Evolutionary conservation across 2,113 vertebrate species (phyloP).

Genomic region (Chamaetylas fuelleborni): DNA sequence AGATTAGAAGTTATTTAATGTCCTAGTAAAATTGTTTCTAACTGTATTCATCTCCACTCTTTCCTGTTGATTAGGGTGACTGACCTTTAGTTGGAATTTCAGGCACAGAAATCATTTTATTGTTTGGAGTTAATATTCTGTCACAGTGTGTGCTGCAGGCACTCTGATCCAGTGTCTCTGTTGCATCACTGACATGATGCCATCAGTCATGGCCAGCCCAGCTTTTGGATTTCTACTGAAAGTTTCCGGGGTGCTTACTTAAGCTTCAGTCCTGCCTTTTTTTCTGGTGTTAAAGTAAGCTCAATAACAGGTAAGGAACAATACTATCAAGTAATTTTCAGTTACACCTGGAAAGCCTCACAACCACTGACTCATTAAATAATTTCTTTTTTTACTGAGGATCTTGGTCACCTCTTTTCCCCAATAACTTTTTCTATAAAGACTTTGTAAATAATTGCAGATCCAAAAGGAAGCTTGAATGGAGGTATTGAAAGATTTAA

Average conservation of each 20-base stretch:
- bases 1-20: neutral
- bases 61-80: neutral
- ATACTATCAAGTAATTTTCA: neutral
- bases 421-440: neutral
- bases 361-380: neutral
- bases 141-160: accelerated
- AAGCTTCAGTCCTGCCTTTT: neutral
- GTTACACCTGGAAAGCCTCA: neutral
- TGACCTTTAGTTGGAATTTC: neutral
- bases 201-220: neutral
- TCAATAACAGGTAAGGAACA: neutral
- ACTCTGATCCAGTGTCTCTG: neutral
- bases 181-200: neutral
- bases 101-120: neutral
- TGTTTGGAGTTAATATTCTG: neutral
- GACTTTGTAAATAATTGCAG: neutral
- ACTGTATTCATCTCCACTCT: neutral
- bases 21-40: neutral
- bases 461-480: neutral
- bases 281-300: neutral
- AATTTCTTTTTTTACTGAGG: neutral
- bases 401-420: neutral
- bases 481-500: neutral
- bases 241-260: neutral
- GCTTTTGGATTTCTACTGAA: neutral